Base-by-base conservation (phyloP, 2,888 invertebrate genomes). In the Itoplectis maculator region DNA sequence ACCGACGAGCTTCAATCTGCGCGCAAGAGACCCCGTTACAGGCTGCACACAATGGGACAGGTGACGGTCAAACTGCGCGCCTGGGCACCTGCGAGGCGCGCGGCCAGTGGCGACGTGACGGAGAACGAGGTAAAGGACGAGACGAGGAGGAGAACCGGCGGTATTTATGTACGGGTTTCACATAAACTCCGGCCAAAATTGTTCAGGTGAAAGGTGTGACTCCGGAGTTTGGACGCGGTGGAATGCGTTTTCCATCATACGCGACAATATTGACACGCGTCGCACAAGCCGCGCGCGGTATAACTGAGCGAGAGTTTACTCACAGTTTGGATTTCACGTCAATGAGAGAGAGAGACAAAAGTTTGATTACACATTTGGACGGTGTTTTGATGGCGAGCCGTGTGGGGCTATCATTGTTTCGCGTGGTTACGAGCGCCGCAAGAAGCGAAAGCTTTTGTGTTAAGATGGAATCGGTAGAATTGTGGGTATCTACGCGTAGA, bases 41-140 rank as follows among this genome's bases (percentile, higher is more conserved):
- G 68, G 45, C 68, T 76, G 20, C 23, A 42, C 42, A 81, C 72
- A 73, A 76, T 73, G 66, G 61, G 61, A 68, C 73, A 51, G 77
- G 65, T 63, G 66, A 49, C 45, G 66, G 51, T 77, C 54, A 61
- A 76, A 72, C 72, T 42, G 35, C 56, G n/a, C n/a, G n/a, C n/a
- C n/a, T n/a, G 15, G 40, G 8, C 37, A 11, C 37, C 73, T 45
- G 56, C 61, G n/a, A n/a, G n/a, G n/a, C n/a, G n/a, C n/a, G n/a
- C n/a, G n/a, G n/a, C n/a, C n/a, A n/a, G n/a, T n/a, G n/a, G n/a
- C n/a, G n/a, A n/a, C n/a, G n/a, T n/a, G n/a, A n/a, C n/a, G n/a
- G n/a, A n/a, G n/a, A n/a, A n/a, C n/a, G n/a, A n/a, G n/a, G n/a
- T n/a, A n/a, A n/a, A 63, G 56, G n/a, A 56, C 72, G 20, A 29